These are phyloP conservation scores for Catostomus latipinnis DNA, from an alignment of 2,797 vertebrate species.

Conservation along the genomic window DNA sequence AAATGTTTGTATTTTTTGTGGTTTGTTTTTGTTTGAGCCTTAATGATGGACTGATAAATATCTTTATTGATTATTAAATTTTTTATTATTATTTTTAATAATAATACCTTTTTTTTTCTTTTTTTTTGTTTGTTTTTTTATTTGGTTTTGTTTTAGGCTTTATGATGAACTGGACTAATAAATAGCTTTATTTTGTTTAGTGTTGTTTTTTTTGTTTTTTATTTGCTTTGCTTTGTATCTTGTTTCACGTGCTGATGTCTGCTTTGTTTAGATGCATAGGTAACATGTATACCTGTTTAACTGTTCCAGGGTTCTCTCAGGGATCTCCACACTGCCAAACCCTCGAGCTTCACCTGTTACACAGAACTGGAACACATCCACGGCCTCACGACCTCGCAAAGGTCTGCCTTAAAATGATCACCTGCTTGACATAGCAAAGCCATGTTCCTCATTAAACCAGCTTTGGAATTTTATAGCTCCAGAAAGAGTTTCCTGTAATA, in stretches of 20 bases:
- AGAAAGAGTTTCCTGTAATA: not conserved
- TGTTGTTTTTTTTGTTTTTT: too few relatives aligned
- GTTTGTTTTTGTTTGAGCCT: too few relatives aligned
- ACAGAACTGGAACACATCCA: constrained; percentile 66
- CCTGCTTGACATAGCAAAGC: not conserved
- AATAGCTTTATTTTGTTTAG: too few relatives aligned
- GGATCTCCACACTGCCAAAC: constrained; percentile 75
- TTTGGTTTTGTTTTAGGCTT: not conserved
- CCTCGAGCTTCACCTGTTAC: constrained; percentile 70
- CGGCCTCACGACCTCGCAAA: constrained; percentile 72
- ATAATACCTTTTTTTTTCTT: not conserved
- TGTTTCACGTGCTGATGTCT: not conserved
- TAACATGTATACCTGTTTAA: not conserved
- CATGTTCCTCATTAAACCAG: not conserved
- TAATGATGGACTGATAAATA: too few relatives aligned
- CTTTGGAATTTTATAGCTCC: not conserved
- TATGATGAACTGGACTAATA: too few relatives aligned
- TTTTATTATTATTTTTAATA: too few relatives aligned
- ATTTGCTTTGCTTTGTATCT: not conserved
- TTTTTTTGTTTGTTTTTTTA: not conserved
- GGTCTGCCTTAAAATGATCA: constrained; percentile 39
- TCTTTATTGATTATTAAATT: too few relatives aligned
- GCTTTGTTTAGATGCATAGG: constrained; percentile 35
- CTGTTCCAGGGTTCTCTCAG: constrained; percentile 71
- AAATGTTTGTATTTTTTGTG: too few relatives aligned